Evolutionary conservation across 2,888 invertebrate genomes (phyloP), one percentile per base, ranked within the genome.

Genomic region (Syritta pipiens): DNA sequence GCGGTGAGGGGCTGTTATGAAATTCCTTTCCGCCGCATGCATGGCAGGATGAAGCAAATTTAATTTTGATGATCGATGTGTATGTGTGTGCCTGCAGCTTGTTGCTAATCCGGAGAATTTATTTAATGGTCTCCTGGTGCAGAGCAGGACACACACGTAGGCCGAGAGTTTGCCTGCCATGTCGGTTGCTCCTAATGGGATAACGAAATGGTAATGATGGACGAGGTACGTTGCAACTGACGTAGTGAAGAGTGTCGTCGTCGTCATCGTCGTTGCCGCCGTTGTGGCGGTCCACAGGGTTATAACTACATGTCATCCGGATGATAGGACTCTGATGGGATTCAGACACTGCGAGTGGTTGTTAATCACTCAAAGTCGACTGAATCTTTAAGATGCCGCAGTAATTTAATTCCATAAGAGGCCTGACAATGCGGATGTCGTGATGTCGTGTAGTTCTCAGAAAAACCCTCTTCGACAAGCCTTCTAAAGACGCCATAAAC

Each of bases 1-100:
- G 10, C 1, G 42, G 57, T 10, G n/a, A 20, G 17, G 22, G 20
- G 12, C 22, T 68, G 59, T 65, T 77, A 60, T 46, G 59, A 48
- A 65, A 48, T 65, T 67, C 53, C 59, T 48, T 17, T 32, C 42
- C 65, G 26, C 46, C 19, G 32, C 44, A 40, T 55, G 49, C 44
- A 51, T 46, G 62, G 44, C 51, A 35, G 40, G 53, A 24, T 74
- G 62, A 62, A 46, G 44, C 59, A 79, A 79, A 79, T 79, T 74
- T 74, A 79, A 79, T 79, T 79, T 74, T 62, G 48, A 67, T 79
- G 79, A 79, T 79, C 77, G 67, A 79, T 79, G 77, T 57, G 46
- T 53, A 53, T 22, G 20, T 46, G 22, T 60, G 17, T 35, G 3
- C 40, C 12, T 30, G 19, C 49, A 40, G 53, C 60, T 77, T 71